Percentiles rank a stretch among this genome's conserved stretches.
These are phyloP conservation scores for Herpailurus yagouaroundi DNA, from an alignment of 2,113 vertebrate species.

Conservation along the genomic window DNA sequence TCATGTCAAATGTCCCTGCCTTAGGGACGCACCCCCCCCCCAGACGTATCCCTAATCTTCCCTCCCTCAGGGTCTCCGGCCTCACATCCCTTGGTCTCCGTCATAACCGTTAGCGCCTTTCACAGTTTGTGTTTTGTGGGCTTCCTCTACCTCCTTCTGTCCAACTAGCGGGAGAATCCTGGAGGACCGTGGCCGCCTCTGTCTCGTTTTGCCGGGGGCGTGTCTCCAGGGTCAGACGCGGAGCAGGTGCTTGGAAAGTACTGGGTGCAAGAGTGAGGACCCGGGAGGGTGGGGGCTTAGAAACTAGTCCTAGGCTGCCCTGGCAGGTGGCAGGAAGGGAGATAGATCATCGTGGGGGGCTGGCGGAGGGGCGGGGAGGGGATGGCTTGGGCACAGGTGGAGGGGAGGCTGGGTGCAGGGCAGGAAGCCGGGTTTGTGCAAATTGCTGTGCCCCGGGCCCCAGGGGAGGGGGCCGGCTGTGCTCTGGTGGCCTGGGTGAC, in stretches of 20 bases:
- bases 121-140: fast-evolving
- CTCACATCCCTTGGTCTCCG: not conserved
- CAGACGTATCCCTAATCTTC: not conserved
- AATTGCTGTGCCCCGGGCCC: fast-evolving
- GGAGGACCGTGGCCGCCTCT: not conserved
- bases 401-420: not conserved
- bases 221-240: not conserved
- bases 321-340: no score
- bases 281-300: no score
- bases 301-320: fast-evolving
- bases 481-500: not conserved
- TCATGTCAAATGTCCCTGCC: not conserved
- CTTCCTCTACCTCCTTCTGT: no score
- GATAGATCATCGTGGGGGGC: not conserved
- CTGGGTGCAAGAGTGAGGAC: not conserved
- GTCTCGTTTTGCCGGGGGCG: fast-evolving
- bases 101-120: not conserved
- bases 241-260: not conserved
- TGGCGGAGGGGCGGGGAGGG: not conserved
- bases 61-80: not conserved
- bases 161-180: not conserved
- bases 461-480: not conserved
- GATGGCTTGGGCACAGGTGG: not conserved
- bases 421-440: not conserved
- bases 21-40: fast-evolving